Evolutionary conservation across 2,113 vertebrate genomes (phyloP).

Genomic region (Aythya baeri): DNA sequence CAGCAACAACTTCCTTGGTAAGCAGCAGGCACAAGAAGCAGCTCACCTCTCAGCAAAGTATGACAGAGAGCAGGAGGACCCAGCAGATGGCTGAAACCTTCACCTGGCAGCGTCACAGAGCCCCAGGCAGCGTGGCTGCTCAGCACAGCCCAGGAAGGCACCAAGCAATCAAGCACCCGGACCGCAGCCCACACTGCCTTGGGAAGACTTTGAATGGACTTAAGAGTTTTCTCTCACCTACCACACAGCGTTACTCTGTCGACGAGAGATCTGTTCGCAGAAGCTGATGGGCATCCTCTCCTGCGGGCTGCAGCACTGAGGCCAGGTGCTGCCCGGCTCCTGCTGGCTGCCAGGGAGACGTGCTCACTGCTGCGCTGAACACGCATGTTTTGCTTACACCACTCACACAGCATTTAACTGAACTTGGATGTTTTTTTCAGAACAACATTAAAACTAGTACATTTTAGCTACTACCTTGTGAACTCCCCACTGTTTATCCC

Average conservation of each 20-base stretch:
- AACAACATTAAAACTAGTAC: background rate
- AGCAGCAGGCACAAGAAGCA: background rate
- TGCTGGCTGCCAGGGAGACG: background rate
- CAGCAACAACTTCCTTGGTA: background rate
- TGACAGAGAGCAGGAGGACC: background rate
- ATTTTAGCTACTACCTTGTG: background rate
- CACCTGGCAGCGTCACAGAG: background rate
- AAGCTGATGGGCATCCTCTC: background rate
- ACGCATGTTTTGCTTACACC: background rate
- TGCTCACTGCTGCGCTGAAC: background rate
- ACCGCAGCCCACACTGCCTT: background rate
- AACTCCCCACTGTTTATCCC: background rate
- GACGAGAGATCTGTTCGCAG: background rate
- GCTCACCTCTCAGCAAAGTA: background rate
- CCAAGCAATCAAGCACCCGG: background rate
- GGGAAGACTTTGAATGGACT: background rate
- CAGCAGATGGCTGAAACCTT: background rate
- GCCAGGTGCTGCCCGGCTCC: background rate
- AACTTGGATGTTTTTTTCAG: background rate
- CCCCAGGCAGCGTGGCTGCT: background rate
- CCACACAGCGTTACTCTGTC: background rate
- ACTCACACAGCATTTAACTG: background rate
- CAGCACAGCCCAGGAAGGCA: background rate
- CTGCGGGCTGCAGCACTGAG: fast-evolving
- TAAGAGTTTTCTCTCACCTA: background rate